Evolutionary conservation across 2,888 invertebrate genomes (phyloP).

Genomic region (Acrobasis suavella): DNA sequence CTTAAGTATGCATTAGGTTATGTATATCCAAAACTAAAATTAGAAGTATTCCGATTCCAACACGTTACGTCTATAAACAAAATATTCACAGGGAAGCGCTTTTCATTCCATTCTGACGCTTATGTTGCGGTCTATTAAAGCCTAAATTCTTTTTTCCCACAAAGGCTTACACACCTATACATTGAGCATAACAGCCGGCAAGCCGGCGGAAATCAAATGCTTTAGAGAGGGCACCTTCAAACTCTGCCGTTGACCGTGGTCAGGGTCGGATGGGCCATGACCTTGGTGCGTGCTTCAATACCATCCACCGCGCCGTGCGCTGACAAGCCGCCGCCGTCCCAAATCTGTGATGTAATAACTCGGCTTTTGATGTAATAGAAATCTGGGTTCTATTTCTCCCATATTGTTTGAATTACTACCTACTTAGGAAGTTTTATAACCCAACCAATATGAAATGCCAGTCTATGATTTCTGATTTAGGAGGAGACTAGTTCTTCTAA

Average conservation of each 20-base stretch:
- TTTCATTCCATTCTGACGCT: background rate
- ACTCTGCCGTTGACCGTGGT: constrained; percentile 78
- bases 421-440: background rate
- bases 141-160: background rate
- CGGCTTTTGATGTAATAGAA: constrained; percentile 51
- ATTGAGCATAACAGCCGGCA: background rate
- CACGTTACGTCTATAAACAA: background rate
- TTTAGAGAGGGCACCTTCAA: constrained; percentile 75
- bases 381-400: background rate
- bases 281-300: constrained; percentile 41
- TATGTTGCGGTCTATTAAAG: background rate
- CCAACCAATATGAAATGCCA: too few relatives aligned
- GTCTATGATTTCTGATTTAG: too few relatives aligned
- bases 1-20: too few relatives aligned
- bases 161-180: background rate
- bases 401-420: background rate
- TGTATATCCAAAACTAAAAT: too few relatives aligned
- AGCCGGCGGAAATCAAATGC: constrained; percentile 26
- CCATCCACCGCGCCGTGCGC: constrained; percentile 38
- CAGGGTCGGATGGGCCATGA: constrained; percentile 71
- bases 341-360: too few relatives aligned
- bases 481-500: too few relatives aligned
- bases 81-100: background rate
- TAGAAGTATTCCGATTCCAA: constrained; percentile 5
- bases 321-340: constrained; percentile 47